phyloP scores from a whole-genome alignment of 2,888 invertebrate species.

The Neelides folsomi region DNA sequence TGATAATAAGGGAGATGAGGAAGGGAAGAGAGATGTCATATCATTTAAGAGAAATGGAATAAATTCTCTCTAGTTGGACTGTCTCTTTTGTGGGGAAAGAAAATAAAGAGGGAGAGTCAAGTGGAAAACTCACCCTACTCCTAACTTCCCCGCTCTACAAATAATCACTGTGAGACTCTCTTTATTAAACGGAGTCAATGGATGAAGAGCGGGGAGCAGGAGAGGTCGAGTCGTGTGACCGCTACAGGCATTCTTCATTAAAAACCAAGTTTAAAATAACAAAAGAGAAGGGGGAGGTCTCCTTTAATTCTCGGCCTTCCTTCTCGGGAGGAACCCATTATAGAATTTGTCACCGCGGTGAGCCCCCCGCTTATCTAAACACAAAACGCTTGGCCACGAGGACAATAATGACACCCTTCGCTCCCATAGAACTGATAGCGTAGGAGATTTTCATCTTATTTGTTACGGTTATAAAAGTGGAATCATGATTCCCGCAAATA shows the following conservation, averaged over 20 bases:
- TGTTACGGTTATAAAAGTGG: no score
- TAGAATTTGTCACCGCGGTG: background rate
- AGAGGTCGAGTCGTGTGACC: slow-evolving; percentile 24
- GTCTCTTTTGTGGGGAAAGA: slow-evolving; percentile 10
- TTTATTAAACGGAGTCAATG: slow-evolving; percentile 1
- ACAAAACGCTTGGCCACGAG: no score
- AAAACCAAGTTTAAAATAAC: slow-evolving; percentile 24
- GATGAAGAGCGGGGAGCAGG: slow-evolving; percentile 11
- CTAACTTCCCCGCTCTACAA: background rate
- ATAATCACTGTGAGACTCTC: background rate
- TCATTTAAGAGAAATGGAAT: slow-evolving; percentile 10
- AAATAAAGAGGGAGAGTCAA: slow-evolving; percentile 18
- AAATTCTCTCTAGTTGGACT: slow-evolving; percentile 2
- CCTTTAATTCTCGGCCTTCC: background rate
- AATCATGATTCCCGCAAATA: no score
- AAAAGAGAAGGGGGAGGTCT: slow-evolving; percentile 9
- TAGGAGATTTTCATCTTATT: background rate
- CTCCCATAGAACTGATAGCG: background rate
- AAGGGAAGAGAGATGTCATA: slow-evolving; percentile 6
- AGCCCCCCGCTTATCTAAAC: no score
- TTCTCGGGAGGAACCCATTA: background rate
- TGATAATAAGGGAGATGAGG: slow-evolving; percentile 1
- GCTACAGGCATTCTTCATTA: slow-evolving; percentile 23
- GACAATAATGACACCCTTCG: no score
- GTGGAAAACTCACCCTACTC: slow-evolving; percentile 9